These are phyloP conservation scores for Nymphalis urticae DNA, from an alignment of 2,888 invertebrate genomes.

Conservation along the genomic window DNA sequence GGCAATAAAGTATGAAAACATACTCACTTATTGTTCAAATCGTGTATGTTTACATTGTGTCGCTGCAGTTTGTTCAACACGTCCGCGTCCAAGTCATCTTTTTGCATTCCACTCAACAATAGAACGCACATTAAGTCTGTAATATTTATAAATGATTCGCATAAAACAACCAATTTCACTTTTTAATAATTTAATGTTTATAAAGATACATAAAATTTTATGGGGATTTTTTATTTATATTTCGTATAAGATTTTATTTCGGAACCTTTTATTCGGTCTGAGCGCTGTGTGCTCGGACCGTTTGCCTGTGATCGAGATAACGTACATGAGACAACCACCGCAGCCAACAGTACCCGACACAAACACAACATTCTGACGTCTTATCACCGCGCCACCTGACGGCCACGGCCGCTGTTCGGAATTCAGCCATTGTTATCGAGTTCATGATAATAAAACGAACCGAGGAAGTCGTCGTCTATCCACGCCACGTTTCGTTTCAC, in stretches of 20 bases:
- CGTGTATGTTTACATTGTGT: constrained; percentile 64
- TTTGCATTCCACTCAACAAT: constrained; percentile 69
- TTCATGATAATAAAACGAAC: constrained; percentile 8
- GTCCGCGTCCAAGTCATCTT: constrained; percentile 63
- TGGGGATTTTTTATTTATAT: neutral
- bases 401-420: constrained; percentile 11
- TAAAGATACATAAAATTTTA: neutral
- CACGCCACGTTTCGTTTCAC: neutral
- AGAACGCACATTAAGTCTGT: constrained; percentile 74
- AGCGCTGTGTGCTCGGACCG: constrained; percentile 55
- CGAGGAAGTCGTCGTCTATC: neutral
- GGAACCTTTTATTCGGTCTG: constrained; percentile 73
- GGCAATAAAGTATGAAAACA: neutral
- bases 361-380: constrained; percentile 64
- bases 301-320: constrained; percentile 58
- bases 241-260: constrained; percentile 23
- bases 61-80: constrained; percentile 61
- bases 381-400: constrained; percentile 50
- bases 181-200: neutral
- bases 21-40: constrained; percentile 66
- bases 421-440: constrained; percentile 33
- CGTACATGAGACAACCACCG: constrained; percentile 72
- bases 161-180: neutral
- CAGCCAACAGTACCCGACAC: constrained; percentile 62
- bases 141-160: constrained; percentile 42